A percentile compares a stretch with the other conserved stretches of the same genome.
These are phyloP conservation scores for Australoheros scitulus DNA, from an alignment of 2,113 vertebrate species.

Conservation along the genomic window DNA sequence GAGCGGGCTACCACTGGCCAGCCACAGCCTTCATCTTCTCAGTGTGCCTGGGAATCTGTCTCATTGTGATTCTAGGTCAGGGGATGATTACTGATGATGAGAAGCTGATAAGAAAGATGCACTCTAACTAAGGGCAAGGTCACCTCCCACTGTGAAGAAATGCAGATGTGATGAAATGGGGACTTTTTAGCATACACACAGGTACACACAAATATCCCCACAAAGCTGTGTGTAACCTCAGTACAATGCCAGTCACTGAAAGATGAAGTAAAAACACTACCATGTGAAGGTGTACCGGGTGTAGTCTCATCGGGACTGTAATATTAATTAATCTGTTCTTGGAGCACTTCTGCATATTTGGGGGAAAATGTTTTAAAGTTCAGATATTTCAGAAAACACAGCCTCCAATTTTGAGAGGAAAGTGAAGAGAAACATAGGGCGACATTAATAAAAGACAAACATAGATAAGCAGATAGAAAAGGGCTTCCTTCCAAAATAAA, in stretches of 20 bases:
- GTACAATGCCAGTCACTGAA: neutral
- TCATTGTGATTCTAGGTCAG: slow-evolving; percentile 69
- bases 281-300: neutral
- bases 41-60: slow-evolving; percentile 26
- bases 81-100: slow-evolving; percentile 71
- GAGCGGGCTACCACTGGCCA: neutral
- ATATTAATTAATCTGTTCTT: slow-evolving; percentile 3
- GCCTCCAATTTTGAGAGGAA: neutral
- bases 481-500: slow-evolving; percentile 7
- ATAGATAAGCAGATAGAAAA: slow-evolving; percentile 5
- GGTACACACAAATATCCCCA: slow-evolving; percentile 2
- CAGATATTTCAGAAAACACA: neutral
- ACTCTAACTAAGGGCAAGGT: slow-evolving; percentile 68
- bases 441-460: neutral
- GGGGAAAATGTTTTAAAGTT: neutral
- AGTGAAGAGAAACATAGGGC: slow-evolving; percentile 1
- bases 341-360: neutral
- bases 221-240: neutral
- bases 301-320: neutral
- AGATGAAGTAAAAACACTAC: neutral
- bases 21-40: slow-evolving; percentile 10
- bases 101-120: slow-evolving; percentile 73
- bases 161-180: slow-evolving; percentile 68
- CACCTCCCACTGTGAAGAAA: slow-evolving; percentile 65
- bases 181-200: neutral